Evolutionary conservation across 2,888 invertebrate genomes (phyloP), one percentile per base, ranked within the genome.

Genomic region (Pollenia amentaria): DNA sequence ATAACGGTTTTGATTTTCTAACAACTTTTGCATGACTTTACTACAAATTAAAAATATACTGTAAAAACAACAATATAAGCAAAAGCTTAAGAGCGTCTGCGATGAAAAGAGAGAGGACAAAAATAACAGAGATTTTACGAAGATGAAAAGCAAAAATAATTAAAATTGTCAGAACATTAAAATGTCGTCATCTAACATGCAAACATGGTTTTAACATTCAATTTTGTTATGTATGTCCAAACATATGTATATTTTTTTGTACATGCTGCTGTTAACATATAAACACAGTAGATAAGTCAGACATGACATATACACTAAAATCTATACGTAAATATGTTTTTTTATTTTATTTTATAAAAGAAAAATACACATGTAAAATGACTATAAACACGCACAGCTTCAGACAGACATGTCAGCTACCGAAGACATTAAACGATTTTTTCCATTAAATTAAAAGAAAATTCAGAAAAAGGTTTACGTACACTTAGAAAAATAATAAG

Each of bases 1-100:
- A 60, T 78, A 84, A 84, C 84, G 72, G 78, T 84, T 67, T 38
- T 21, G 18, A 21, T 57, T 73, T 84, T 84, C 77, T 73, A 84
- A 73, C 57, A 72, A 78, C 72, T 60, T 84, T 86, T 83, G 79
- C 86, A 87, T 87, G 84, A 87, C 79, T 80, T 76, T 72, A 57
- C 65, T n/a, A 65, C 57, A 83, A 75, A 76, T 60, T 65, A 44
- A 72, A 67, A 21, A 55, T 67, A 73, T 64, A 60, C 44, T 51
- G 51, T 67, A 82, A 57, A 67, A 29, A 70, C 2, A 60, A 69
- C 11, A 60, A 60, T 12, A 57, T 38, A 2, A 65, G 62, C 8
- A 51, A 12, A 53, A 62, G 2, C n/a, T 51, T 16, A 21, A 57
- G 29, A 57, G 29, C 29, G 29, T 29, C 6, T 29, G 29, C 6